Conservation (phyloP, 2,888 invertebrate species). For the Oligia strigilis region DNA sequence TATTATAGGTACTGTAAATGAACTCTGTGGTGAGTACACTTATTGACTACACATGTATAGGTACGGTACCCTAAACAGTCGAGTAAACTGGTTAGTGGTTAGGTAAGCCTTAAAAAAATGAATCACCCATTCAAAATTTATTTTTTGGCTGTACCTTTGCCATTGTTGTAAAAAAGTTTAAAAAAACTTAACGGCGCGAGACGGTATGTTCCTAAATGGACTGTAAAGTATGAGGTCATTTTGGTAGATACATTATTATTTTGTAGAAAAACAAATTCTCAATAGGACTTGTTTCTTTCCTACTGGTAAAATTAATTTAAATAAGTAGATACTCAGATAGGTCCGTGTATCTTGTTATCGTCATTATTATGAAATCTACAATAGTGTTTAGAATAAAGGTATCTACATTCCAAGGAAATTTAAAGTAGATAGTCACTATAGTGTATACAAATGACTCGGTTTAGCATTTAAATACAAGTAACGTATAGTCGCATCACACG, state of each 20-base stretch:
- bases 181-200: slow-evolving; percentile 26
- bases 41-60: slow-evolving; percentile 29
- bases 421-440: slow-evolving; percentile 54
- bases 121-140: slow-evolving; percentile 1
- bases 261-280: neutral
- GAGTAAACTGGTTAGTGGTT: slow-evolving; percentile 35
- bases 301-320: neutral
- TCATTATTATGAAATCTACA: slow-evolving; percentile 24
- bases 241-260: neutral
- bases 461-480: slow-evolving; percentile 73
- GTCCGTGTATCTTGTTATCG: neutral
- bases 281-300: neutral
- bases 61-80: slow-evolving; percentile 14
- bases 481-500: slow-evolving; percentile 66
- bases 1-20: no score
- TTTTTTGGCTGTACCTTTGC: slow-evolving; percentile 7
- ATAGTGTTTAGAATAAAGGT: slow-evolving; percentile 42
- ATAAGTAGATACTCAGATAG: neutral
- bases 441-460: slow-evolving; percentile 64
- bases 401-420: slow-evolving; percentile 68
- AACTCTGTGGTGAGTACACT: neutral
- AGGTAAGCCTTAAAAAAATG: slow-evolving; percentile 22
- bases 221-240: neutral
- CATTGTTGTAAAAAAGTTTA: slow-evolving; percentile 26
- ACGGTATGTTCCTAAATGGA: slow-evolving; percentile 30